Base-by-base conservation (phyloP, 2,888 invertebrate species). In the Smittia aterrima region DNA sequence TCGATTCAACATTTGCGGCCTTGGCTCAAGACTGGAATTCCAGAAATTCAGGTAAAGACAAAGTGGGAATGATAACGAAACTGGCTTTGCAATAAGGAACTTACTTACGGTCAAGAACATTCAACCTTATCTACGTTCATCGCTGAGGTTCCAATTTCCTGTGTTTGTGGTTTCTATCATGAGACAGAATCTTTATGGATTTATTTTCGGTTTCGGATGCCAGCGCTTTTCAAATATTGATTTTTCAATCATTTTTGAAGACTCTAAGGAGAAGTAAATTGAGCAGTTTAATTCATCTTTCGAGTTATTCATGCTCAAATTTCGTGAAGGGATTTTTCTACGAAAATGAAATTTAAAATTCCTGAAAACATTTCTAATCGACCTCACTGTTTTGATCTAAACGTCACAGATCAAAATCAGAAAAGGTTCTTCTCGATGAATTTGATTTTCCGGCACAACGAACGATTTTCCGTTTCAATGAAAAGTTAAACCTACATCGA, bases 1-100 rank as follows among this genome's bases (percentile, higher is more conserved):
- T 84, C 88, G 9, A 81, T 90, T 40, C 86, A 87, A 75, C 85
- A 86, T 77, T 78, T 90, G 64, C 83, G 84, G 76, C 89, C 89
- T 0, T 87, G 86, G 78, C 80, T 90, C 76, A 84, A 84, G 1
- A 82, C 79, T 20, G 90, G 89, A 32, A 87, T 89, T 75, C 85
- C 87, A 20, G 89, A 89, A 78, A 88, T 89, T 76, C 86, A 87
- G 79, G 83, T 83, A 75, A 77, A 80, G 77, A 38, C 9, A 38
- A 38, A 38, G 38, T 16, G 38, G 24, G 13, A 47, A 47, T 58
- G 22, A 58, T 22, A 58, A 25, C 1, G 66, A n/a, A 16, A 27
- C 16, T 47, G 47, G 11, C 47, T n/a, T n/a, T 7, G 58, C 9
- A 18, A 13, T 6, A 58, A 58, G 58, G 58, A 18, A 22, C 18